Evolutionary conservation across 2,888 invertebrate species (phyloP).

Genomic region (Branchinecta sandiegonensis): DNA sequence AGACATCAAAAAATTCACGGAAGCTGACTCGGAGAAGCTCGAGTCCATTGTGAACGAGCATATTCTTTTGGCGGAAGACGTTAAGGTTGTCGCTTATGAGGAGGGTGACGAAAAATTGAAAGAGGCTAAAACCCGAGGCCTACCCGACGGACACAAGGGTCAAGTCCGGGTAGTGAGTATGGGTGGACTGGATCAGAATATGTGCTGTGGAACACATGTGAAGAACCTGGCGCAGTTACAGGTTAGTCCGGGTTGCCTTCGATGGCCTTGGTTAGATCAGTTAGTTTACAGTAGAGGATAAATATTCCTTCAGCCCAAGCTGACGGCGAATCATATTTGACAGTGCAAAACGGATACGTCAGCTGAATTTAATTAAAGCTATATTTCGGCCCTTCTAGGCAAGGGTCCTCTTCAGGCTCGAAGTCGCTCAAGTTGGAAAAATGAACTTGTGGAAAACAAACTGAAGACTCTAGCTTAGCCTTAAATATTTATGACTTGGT

Average conservation of each 20-base stretch:
- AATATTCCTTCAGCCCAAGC: too few relatives aligned
- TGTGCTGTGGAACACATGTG: constrained; percentile 82
- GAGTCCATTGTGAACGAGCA: constrained; percentile 52
- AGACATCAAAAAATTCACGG: constrained; percentile 32
- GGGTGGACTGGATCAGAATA: constrained; percentile 56
- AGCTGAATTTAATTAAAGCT: too few relatives aligned
- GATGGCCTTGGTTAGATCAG: too few relatives aligned
- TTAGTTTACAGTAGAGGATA: too few relatives aligned
- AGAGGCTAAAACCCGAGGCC: constrained; percentile 51
- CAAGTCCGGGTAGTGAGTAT: constrained; percentile 61
- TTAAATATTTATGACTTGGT: too few relatives aligned
- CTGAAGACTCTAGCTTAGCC: too few relatives aligned
- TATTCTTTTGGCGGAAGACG: constrained; percentile 48
- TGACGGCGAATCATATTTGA: too few relatives aligned
- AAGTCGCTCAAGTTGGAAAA: too few relatives aligned
- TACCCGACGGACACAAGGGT: constrained; percentile 64
- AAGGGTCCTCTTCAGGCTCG: too few relatives aligned
- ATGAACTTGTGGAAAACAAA: too few relatives aligned
- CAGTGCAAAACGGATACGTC: too few relatives aligned
- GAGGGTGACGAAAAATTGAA: constrained; percentile 46
- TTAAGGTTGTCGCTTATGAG: constrained; percentile 47
- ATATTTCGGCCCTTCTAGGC: too few relatives aligned
- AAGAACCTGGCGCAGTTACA: constrained; percentile 48
- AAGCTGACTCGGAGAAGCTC: constrained; percentile 33
- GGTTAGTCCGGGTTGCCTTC: constrained; percentile 30